A percentile compares a stretch with the other conserved stretches of the same genome.
These are phyloP conservation scores for Formica aserva DNA, from an alignment of 2,888 invertebrate species.

Conservation along the genomic window DNA sequence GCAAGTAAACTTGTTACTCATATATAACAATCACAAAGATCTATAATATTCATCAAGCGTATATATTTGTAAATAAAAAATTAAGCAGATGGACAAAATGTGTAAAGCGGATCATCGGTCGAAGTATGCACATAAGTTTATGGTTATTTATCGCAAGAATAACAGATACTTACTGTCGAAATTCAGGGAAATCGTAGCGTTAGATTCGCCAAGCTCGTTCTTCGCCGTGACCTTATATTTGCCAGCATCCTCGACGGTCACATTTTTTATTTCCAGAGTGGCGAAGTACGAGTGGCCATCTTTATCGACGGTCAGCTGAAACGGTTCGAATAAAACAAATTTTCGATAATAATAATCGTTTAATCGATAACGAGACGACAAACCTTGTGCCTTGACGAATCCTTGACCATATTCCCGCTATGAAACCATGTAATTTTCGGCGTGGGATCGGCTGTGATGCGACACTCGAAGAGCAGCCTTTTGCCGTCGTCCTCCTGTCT, in stretches of 20 bases:
- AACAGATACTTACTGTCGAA: constrained; percentile 96
- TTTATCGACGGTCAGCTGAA: constrained; percentile 94
- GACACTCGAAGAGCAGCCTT: constrained; percentile 96
- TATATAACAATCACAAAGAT: neutral
- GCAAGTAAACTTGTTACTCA: neutral
- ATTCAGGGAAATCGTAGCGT: constrained; percentile 98
- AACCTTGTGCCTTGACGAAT: constrained; percentile 95
- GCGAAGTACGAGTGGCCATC: constrained; percentile 98
- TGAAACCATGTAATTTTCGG: constrained; percentile 97
- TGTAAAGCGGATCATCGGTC: constrained; percentile 50
- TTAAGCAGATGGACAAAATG: constrained; percentile 34
- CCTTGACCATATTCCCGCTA: constrained; percentile 93
- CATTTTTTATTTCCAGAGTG: constrained; percentile 96
- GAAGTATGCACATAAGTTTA: constrained; percentile 27
- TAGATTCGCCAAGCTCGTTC: constrained; percentile 98
- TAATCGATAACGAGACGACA: constrained; percentile 52
- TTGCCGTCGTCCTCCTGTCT: constrained; percentile 98
- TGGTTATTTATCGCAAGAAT: constrained; percentile 45
- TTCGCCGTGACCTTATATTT: constrained; percentile 99
- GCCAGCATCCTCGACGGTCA: constrained; percentile 98
- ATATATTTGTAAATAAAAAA: constrained; percentile 34
- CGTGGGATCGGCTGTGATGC: constrained; percentile 96
- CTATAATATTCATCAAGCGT: constrained; percentile 2
- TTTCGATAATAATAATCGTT: neutral
- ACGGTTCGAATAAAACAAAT: constrained; percentile 60